These are phyloP conservation scores for Patella ulyssiponensis DNA, from an alignment of 2,888 invertebrate genomes.

Conservation along the genomic window DNA sequence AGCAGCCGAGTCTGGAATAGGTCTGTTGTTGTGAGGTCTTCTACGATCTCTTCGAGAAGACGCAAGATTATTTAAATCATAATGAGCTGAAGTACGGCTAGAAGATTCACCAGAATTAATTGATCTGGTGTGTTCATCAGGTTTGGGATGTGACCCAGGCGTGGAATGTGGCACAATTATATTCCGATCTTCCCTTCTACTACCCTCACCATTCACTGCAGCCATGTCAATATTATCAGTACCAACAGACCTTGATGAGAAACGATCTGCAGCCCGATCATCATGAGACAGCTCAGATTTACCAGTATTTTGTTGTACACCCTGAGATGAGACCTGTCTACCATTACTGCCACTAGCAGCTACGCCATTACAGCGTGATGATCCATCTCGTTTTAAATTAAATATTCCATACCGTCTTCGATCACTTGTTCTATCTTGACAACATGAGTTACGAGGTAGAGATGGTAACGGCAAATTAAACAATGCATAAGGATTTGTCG, in stretches of 20 bases:
- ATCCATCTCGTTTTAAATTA: constrained; percentile 14
- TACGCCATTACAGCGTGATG: background rate
- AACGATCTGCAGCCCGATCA: no score
- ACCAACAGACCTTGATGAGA: no score
- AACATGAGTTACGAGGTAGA: constrained; percentile 17
- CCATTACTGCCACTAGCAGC: background rate
- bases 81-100: background rate
- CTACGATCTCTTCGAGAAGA: background rate
- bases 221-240: no score
- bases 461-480: constrained; percentile 53
- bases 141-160: background rate
- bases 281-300: no score
- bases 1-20: constrained; percentile 4
- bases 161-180: background rate
- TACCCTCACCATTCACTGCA: no score
- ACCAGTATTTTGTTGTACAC: constrained; percentile 1
- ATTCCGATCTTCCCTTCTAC: no score
- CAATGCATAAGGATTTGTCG: constrained; percentile 54
- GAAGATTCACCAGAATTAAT: background rate
- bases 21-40: background rate
- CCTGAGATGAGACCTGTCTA: background rate
- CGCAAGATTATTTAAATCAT: background rate
- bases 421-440: constrained; percentile 19
- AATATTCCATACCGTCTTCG: constrained; percentile 12
- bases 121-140: background rate